These are phyloP conservation scores for Acromyrmex echinatior DNA, from an alignment of 1,140 invertebrate genomes.

Conservation along the genomic window DNA sequence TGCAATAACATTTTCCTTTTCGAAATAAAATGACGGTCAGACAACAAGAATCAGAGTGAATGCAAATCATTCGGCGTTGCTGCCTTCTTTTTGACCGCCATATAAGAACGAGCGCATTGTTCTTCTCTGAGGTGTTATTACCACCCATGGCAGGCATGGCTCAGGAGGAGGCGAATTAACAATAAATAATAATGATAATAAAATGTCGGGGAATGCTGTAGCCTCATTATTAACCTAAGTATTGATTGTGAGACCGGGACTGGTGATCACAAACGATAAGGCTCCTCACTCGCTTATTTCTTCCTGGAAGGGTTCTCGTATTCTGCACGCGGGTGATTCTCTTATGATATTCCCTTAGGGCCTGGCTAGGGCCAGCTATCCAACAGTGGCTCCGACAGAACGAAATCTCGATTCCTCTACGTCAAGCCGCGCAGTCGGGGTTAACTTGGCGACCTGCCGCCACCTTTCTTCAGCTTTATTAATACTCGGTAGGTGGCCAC, in stretches of 20 bases:
- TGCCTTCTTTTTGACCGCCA: slow-evolving; percentile 50
- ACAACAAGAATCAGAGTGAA: slow-evolving; percentile 47
- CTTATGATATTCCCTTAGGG: slow-evolving; percentile 49
- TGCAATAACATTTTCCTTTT: not conserved
- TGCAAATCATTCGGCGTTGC: slow-evolving; percentile 53
- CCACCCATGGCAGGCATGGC: slow-evolving; percentile 53
- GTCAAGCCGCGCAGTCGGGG: slow-evolving; percentile 74
- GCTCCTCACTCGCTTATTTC: slow-evolving; percentile 63
- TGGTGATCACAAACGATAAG: slow-evolving; percentile 77
- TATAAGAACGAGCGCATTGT: slow-evolving; percentile 70
- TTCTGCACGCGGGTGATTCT: slow-evolving; percentile 58
- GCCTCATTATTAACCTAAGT: slow-evolving; percentile 80
- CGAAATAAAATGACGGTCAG: slow-evolving; percentile 30
- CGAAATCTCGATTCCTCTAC: slow-evolving; percentile 76
- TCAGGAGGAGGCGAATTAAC: slow-evolving; percentile 72
- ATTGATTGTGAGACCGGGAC: slow-evolving; percentile 76
- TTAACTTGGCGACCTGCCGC: slow-evolving; percentile 74
- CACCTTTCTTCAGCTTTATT: slow-evolving; percentile 81
- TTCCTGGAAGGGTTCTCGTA: slow-evolving; percentile 76
- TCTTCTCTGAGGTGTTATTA: slow-evolving; percentile 75
- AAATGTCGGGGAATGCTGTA: slow-evolving; percentile 75
- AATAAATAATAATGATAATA: slow-evolving; percentile 82
- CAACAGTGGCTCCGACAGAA: slow-evolving; percentile 67
- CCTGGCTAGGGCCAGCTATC: slow-evolving; percentile 54
- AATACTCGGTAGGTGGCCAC: slow-evolving; percentile 79